Base-by-base conservation (phyloP, 2,888 invertebrate genomes). In the Oxyscelio sp. region DNA sequence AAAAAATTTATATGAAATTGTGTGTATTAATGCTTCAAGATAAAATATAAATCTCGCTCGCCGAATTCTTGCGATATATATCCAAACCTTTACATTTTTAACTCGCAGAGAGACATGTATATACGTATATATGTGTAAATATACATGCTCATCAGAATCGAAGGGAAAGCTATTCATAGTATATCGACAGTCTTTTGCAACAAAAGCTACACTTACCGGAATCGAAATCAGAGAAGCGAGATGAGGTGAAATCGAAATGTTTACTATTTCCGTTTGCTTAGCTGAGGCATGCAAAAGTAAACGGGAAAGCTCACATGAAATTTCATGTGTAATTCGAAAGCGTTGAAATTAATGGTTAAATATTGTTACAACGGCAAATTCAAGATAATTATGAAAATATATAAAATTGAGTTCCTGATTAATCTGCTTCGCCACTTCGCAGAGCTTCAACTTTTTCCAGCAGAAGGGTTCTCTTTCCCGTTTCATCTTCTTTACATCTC, bases 221-320 rank as follows among this genome's bases (percentile, higher is more conserved):
- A 63, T 17, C 56, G 77, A 66, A 66, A 59, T 66, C 48, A 50
- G 50, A 40, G 66, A 48, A 22, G 58, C 27, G 52, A 68, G 52
- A 77, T 38, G 48, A 63, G 21, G 65, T 66, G 65, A 71, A 73
- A 80, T 80, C 73, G 80, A 73, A 81, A 75, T 68, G 74, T 68
- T 74, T 54, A 61, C 81, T 61, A 27, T 38, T 74, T 74, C 43
- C 31, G 78, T 78, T 70, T 78, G 38, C 40, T 54, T 54, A 50
- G 38, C 22, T 21, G 43, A 54, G 66, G 4, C 40, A 45, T 13
- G 38, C 11, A 21, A 59, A 68, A 61, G 27, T 17, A 65, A 65
- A 65, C 34, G 15, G 52, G n/a, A 40, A 50, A 50, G 22, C 19
- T 22, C 50, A 31, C 17, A 21, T 43, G 40, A 38, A 43, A 43